Conservation (phyloP, 2,888 invertebrate genomes). For the Lepidochrysops patricia region DNA sequence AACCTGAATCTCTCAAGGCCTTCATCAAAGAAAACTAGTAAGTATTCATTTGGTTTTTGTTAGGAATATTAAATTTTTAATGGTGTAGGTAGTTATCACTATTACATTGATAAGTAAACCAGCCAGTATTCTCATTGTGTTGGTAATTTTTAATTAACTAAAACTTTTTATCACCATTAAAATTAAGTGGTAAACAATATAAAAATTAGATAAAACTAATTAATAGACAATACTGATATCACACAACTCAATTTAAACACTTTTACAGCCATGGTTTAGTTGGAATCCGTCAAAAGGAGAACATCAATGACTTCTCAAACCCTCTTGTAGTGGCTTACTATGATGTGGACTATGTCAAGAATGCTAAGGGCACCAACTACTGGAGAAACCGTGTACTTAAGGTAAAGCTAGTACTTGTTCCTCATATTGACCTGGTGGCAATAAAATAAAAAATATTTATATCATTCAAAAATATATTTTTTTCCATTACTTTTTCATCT, state of each 20-base stretch:
- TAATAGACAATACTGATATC: too few relatives aligned
- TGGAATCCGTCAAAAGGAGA: constrained; percentile 91
- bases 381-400: constrained; percentile 98
- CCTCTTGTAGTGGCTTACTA: constrained; percentile 95
- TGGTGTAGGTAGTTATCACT: too few relatives aligned
- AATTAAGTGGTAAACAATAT: too few relatives aligned
- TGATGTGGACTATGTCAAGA: constrained; percentile 95
- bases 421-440: too few relatives aligned
- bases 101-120: too few relatives aligned
- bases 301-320: constrained; percentile 87
- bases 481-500: too few relatives aligned
- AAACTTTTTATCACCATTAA: too few relatives aligned
- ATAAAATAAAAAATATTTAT: too few relatives aligned
- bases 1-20: constrained; percentile 81
- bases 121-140: neutral
- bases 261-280: constrained; percentile 88
- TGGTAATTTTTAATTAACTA: neutral
- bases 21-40: constrained; percentile 92
- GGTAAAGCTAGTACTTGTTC: too few relatives aligned
- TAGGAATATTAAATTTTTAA: too few relatives aligned
- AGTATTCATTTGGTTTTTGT: constrained; percentile 66
- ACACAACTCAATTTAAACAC: neutral
- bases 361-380: constrained; percentile 98
- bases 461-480: too few relatives aligned
- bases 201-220: too few relatives aligned